phyloP scores from a whole-genome alignment of 2,113 vertebrate genomes.

The Suricata suricatta region DNA sequence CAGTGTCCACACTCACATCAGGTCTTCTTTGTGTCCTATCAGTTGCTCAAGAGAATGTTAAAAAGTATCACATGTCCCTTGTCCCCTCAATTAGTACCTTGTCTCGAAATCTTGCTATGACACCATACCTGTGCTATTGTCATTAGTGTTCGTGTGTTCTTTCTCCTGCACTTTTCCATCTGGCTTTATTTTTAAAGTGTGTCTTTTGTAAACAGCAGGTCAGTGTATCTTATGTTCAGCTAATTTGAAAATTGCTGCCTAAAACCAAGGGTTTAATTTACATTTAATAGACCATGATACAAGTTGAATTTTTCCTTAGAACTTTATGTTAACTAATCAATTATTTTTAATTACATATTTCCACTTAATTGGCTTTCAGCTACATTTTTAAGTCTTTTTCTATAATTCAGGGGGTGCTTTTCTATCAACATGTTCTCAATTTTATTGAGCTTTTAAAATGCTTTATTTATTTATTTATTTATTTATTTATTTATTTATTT shows the following conservation, averaged over 20 bases:
- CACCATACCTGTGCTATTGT: background rate
- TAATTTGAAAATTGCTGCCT: background rate
- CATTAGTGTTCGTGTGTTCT: background rate
- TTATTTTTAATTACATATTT: background rate
- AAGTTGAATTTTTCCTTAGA: background rate
- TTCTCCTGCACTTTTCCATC: background rate
- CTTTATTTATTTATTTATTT: too few species aligned
- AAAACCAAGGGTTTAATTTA: background rate
- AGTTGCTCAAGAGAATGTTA: background rate
- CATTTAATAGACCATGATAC: background rate
- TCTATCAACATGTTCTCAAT: background rate
- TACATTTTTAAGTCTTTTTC: background rate
- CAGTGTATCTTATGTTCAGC: background rate
- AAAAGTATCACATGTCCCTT: background rate
- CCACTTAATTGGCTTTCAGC: background rate
- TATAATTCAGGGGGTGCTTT: background rate
- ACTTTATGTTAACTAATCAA: background rate
- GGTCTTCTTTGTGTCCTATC: background rate
- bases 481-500: too few species aligned
- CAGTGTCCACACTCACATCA: background rate
- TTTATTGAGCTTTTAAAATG: too few species aligned
- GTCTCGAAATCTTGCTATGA: background rate
- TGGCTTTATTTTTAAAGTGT: background rate
- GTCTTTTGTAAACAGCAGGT: background rate
- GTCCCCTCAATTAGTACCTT: background rate